Evolutionary conservation across 2,888 invertebrate species (phyloP).

Genomic region (Creontiades dilutus): DNA sequence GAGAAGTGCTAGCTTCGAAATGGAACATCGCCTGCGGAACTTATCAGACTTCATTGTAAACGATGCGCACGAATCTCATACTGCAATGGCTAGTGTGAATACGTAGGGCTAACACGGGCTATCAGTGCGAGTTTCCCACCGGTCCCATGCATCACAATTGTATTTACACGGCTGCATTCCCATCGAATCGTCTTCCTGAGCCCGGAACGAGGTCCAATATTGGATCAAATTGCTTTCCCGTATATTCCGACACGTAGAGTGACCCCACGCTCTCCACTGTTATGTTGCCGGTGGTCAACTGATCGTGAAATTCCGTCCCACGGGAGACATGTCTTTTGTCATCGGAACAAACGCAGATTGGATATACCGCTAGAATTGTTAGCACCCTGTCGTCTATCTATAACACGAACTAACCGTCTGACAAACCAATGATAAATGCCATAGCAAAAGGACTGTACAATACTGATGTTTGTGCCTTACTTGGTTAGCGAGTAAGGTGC

Average conservation of each 20-base stretch:
- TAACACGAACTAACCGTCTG: not conserved
- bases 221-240: conserved; percentile 69
- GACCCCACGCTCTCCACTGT: conserved; percentile 29
- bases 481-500: too few species aligned
- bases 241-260: conserved; percentile 17
- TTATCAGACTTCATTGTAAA: not conserved
- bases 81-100: not conserved
- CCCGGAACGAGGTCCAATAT: conserved; percentile 70
- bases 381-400: not conserved
- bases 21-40: conserved; percentile 5
- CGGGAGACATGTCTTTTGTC: conserved; percentile 42
- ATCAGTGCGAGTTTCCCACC: conserved; percentile 12
- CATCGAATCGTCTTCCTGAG: conserved; percentile 54
- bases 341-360: not conserved
- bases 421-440: not conserved
- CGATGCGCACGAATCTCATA: not conserved
- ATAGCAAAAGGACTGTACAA: too few species aligned
- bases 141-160: conserved; percentile 62
- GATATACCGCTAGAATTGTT: conserved; percentile 3
- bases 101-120: not conserved
- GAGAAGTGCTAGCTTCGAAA: not conserved
- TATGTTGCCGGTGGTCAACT: conserved; percentile 63
- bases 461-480: too few species aligned
- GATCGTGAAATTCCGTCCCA: conserved; percentile 69
- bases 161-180: conserved; percentile 70